Evolutionary conservation across 2,113 vertebrate genomes (phyloP).

Genomic region (Notechis scutatus): DNA sequence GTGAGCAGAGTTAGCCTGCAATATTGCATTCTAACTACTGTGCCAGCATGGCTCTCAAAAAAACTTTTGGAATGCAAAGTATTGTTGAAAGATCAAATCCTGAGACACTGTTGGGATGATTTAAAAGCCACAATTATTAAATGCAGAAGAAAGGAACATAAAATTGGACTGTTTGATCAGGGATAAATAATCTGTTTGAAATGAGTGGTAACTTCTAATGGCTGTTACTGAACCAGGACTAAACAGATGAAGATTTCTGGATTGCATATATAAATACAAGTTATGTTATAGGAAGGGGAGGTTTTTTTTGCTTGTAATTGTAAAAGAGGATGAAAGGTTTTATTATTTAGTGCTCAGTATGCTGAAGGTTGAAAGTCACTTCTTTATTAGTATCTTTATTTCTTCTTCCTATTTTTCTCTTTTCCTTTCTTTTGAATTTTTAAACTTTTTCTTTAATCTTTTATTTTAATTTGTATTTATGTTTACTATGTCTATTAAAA

Average conservation of each 20-base stretch:
- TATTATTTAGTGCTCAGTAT: neutral
- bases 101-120: neutral
- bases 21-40: neutral
- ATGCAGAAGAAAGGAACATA: neutral
- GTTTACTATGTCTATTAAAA: neutral
- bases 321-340: neutral
- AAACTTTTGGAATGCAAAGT: neutral
- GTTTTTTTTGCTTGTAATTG: neutral
- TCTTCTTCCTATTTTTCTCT: neutral
- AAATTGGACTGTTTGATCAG: neutral
- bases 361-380: neutral
- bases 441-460: neutral
- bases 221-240: neutral
- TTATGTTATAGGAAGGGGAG: neutral
- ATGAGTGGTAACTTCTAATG: neutral
- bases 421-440: neutral
- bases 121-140: neutral
- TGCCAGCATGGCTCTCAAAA: neutral
- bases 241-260: neutral
- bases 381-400: neutral
- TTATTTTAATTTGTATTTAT: neutral
- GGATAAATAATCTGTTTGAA: neutral
- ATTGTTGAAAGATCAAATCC: neutral
- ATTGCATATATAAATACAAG: neutral
- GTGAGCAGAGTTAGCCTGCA: neutral